Evolutionary conservation across 2,797 vertebrate species (phyloP), one percentile per base, ranked within the genome.

Genomic region (Rhinophrynus dorsalis): DNA sequence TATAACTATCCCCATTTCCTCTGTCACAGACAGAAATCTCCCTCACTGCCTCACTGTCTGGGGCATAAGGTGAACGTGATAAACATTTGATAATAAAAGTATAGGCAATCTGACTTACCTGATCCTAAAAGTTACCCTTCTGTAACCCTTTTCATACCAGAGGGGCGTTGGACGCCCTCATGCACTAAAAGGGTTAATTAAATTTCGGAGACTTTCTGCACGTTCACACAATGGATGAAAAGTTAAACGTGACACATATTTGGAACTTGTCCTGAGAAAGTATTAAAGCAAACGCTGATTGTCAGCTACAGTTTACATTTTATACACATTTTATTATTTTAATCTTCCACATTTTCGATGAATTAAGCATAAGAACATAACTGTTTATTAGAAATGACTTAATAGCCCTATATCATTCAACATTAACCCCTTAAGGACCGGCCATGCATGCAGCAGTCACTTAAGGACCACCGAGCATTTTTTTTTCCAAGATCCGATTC

Each of bases 271-370:
- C 54, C 45, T 60, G 35, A 69, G 30, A 63, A 32, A 17, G 65
- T 68, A 68, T 24, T 21, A 66, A 58, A 20, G 74, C 45, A 1
- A 57, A 45, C 30, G 66, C 44, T 26, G 59, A 27, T 33, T 24
- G 4, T 55, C 29, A 75, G 33, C n/a, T 38, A 35, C n/a, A 37
- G 2, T 47, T 75, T 70, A 51, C 57, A 9, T 65, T 76, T 75
- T 62, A 66, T 37, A 44, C 2, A 78, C 1, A 1, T 67, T 9
- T 77, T 62, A 57, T 78, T 76, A 76, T 74, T n/a, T 45, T 44
- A n/a, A 29, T 0, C 35, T 65, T 59, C 2, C n/a, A 29, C 6
- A 63, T 68, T 69, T 74, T 78, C 62, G 32, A 12, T 33, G 24
- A 64, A 44, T 62, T 77, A 21, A 15, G 51, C 3, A 63, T 47